Base-by-base conservation (phyloP, 2,113 vertebrate genomes). In the Passerina amoena region DNA sequence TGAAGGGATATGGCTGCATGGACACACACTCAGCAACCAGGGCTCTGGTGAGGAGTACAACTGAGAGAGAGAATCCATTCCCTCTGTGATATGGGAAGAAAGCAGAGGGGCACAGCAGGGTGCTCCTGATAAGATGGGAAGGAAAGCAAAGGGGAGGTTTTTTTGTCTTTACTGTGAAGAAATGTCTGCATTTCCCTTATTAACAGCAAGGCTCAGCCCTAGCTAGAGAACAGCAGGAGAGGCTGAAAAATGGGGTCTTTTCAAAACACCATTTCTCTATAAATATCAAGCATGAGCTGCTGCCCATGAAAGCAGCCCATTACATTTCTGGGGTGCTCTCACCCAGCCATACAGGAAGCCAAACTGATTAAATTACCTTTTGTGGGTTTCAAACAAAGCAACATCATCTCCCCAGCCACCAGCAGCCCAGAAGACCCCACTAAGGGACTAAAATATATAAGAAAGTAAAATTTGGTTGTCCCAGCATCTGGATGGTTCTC, bases 151-250 rank as follows among this genome's bases (percentile, higher is more conserved):
- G n/a, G 69, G 53, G 12, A 15, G 35, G 50, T 38, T 86, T 84
- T 94, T 95, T 89, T 94, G 73, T 69, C 78, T 94, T 88, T 65
- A 35, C 89, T 90, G 45, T 79, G 82, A 94, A 93, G 83, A 75
- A 44, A 91, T 80, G 87, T 59, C 91, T 96, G 54, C 50, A 47
- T 87, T 94, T 90, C 87, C 76, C 70, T 95, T 90, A 92, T 82
- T 96, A 96, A 89, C 44, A 77, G 89, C 31, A 82, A 90, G 35
- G 87, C 70, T 94, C 92, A 94, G 73, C 69, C 72, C 56, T 92
- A 95, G 60, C 81, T 73, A 72, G 48, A 80, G 78, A 96, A 94
- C 94, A 96, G 95, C 93, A 82, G 95, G 93, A 96, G 42, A 79
- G 19, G 20, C 65, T 79, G 45, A 82, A 75, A 95, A 91, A 79